Evolutionary conservation across 2,113 vertebrate genomes (phyloP), one percentile per base, ranked within the genome.

Genomic region (Epinephelus fuscoguttatus): DNA sequence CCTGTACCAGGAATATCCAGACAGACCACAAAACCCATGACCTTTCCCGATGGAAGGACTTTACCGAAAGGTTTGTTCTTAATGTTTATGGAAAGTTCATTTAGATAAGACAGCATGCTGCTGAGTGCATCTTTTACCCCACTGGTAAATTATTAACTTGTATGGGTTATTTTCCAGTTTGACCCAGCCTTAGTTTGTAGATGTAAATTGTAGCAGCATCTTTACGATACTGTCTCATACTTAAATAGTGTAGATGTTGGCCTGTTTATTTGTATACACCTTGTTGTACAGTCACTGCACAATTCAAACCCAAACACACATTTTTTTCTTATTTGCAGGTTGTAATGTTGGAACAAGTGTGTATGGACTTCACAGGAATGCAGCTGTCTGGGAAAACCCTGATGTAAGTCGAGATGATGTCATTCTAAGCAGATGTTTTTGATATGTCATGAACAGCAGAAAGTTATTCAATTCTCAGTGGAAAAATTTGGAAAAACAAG

Each of bases 11-110:
- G 92, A 2, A 91, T 97, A 1, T 82, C 95, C 78, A 95, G 97
- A 80, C 90, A 92, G 70, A 92, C 95, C 81, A 95, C 92, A 89
- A 96, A 97, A 81, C 91, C 97, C 52, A 17, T 98, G 50, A 97
- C 96, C 0, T 97, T 99, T 88, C 93, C 91, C 0, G 97, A 99
- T 67, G 98, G 98, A 70, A 94, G 94, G 74, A 95, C 91, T 0
- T 11, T 97, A 59, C 96, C 97, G 3, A 95, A 92, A 97, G 98
- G 98, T 98, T 49, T 84, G 89, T 61, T 7, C 8, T 56, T 52
- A 14, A 57, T 76, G 11, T 17, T 45, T 42, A 5, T 75, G 1
- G 11, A 6, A 17, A 17, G 19, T 15, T 70, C 1, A 52, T 42
- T 23, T 49, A 52, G 17, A 30, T 45, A 4, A 69, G 11, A 55